Percentiles rank a stretch among this genome's conserved stretches.
Conservation (phyloP, 2,113 vertebrate species). For the Tachuris rubrigastra region DNA sequence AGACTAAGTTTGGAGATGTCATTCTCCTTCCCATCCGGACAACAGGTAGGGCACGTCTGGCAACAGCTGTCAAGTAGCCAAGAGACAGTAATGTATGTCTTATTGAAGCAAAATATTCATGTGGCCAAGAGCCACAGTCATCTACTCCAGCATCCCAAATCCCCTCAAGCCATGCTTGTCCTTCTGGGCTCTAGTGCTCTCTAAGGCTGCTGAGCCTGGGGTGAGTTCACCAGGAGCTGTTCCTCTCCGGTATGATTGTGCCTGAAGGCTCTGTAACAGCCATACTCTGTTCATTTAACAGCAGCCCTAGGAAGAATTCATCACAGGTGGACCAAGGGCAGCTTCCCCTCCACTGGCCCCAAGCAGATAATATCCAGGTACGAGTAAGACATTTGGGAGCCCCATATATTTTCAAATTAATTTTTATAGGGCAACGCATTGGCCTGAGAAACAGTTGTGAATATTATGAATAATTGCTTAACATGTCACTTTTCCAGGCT, state of each 20-base stretch:
- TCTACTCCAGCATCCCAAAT: not conserved
- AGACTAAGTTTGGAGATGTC: not conserved
- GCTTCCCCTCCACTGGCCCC: not conserved
- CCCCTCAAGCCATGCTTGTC: not conserved
- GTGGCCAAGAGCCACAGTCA: not conserved
- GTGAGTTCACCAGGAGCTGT: not conserved
- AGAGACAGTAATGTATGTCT: not conserved
- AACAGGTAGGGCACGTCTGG: not conserved
- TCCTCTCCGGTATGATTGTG: not conserved
- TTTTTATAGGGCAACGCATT: not conserved
- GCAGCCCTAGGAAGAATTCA: not conserved
- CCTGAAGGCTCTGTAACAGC: not conserved
- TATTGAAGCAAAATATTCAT: not conserved
- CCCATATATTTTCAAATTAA: not conserved
- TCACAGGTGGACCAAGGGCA: not conserved
- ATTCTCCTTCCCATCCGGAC: not conserved
- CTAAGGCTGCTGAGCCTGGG: not conserved
- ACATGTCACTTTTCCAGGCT: not conserved
- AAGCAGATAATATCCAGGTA: not conserved
- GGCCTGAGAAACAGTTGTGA: not conserved
- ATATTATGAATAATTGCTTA: not conserved
- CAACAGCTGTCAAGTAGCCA: not conserved
- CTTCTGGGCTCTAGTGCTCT: not conserved
- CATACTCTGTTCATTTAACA: not conserved
- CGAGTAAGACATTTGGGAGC: not conserved